Conservation (phyloP, 2,888 invertebrate species). For the Brenthis hecate region DNA sequence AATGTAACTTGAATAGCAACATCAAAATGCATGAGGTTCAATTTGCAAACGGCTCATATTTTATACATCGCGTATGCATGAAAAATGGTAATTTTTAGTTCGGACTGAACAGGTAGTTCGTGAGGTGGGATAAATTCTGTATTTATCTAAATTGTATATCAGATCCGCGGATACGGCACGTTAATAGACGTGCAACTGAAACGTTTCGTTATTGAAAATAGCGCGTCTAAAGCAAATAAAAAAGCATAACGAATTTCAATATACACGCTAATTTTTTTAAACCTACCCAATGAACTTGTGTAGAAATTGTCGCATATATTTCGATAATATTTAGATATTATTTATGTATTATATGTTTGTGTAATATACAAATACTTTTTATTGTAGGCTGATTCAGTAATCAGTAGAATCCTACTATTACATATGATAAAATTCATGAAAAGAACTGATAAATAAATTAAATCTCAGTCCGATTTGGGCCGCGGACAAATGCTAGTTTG, state of each 20-base stretch:
- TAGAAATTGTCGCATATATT: too few relatives aligned
- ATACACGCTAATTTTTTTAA: not conserved
- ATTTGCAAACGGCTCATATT: constrained; percentile 24
- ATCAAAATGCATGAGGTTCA: constrained; percentile 12
- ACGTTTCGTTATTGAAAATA: constrained; percentile 15
- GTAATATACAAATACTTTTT: too few relatives aligned
- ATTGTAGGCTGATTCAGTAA: too few relatives aligned
- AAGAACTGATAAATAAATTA: too few relatives aligned
- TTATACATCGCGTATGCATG: constrained; percentile 37
- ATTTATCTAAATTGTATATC: constrained; percentile 30
- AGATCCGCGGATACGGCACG: constrained; percentile 30
- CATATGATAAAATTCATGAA: too few relatives aligned
- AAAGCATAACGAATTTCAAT: constrained; percentile 3
- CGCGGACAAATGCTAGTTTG: too few relatives aligned
- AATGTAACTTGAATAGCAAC: constrained; percentile 7
- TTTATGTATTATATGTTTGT: too few relatives aligned
- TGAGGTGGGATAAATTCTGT: constrained; percentile 26
- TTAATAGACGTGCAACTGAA: constrained; percentile 22
- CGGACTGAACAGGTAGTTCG: constrained; percentile 26
- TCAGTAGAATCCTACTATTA: too few relatives aligned
- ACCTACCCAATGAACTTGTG: not conserved
- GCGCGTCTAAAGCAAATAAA: constrained; percentile 4
- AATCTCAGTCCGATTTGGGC: too few relatives aligned
- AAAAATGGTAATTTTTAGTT: constrained; percentile 38
- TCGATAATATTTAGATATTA: too few relatives aligned